A percentile compares a stretch with the other conserved stretches of the same genome.
Evolutionary conservation across 2,797 vertebrate genomes (phyloP).

Genomic region (Microcaecilia unicolor): DNA sequence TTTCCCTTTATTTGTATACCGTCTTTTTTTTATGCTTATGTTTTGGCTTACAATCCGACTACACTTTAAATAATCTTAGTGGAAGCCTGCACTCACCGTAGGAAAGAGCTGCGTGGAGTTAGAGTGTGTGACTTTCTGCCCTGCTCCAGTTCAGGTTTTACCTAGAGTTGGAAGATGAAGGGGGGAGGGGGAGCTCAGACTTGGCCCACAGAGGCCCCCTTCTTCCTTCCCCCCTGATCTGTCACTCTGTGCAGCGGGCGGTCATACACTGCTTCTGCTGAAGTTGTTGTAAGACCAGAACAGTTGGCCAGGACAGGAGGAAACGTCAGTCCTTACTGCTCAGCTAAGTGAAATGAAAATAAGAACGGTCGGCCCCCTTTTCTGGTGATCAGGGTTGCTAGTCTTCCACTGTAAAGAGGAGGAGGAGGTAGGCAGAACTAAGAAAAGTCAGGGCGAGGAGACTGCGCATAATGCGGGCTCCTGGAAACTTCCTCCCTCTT

Average conservation of each 20-base stretch:
- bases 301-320: too few relatives aligned
- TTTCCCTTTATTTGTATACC: too few relatives aligned
- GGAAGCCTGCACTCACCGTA: slow-evolving; percentile 65
- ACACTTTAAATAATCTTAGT: too few relatives aligned
- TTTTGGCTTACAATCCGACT: too few relatives aligned
- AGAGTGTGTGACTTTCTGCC: slow-evolving; percentile 66
- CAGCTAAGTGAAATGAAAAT: too few relatives aligned
- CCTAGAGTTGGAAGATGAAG: slow-evolving; percentile 54
- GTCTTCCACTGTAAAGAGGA: slow-evolving; percentile 51
- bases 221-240: slow-evolving; percentile 53
- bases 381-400: slow-evolving; percentile 36
- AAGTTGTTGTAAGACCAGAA: slow-evolving; percentile 49
- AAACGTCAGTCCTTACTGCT: too few relatives aligned
- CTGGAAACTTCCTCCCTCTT: slow-evolving; percentile 75
- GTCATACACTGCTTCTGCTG: slow-evolving; percentile 77
- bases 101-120: slow-evolving; percentile 58
- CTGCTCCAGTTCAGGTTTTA: slow-evolving; percentile 68
- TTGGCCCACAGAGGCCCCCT: slow-evolving; percentile 61
- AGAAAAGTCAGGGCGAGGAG: slow-evolving; percentile 68
- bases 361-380: too few relatives aligned
- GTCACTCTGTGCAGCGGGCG: slow-evolving; percentile 64
- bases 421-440: slow-evolving; percentile 68
- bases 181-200: slow-evolving; percentile 57
- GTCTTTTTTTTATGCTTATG: too few relatives aligned
- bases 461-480: slow-evolving; percentile 78